Conservation (phyloP, 2,113 vertebrate genomes). For the Alethe castanea region DNA sequence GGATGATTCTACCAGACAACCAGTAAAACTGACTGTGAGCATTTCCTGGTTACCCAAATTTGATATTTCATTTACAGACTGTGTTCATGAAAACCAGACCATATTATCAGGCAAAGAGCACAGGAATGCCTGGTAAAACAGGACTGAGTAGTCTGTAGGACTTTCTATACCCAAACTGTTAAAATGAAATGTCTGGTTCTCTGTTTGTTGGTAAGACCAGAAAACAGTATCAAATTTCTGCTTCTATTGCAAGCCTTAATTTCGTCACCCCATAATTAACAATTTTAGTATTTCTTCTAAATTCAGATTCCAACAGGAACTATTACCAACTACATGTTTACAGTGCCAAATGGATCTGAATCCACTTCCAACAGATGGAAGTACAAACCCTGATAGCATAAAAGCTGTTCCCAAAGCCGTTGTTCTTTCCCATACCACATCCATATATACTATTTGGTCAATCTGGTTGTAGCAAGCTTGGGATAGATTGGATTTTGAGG, state of each 20-base stretch:
- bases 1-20: background rate
- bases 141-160: background rate
- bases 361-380: slow-evolving; percentile 43
- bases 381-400: background rate
- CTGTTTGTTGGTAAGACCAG: background rate
- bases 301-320: background rate
- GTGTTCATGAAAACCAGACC: background rate
- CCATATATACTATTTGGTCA: background rate
- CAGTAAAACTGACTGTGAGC: background rate
- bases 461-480: background rate
- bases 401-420: background rate
- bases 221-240: background rate
- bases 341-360: slow-evolving; percentile 14
- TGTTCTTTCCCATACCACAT: background rate
- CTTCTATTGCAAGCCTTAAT: background rate
- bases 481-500: background rate
- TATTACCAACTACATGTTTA: background rate
- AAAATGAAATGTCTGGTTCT: background rate
- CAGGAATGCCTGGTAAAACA: background rate
- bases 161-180: background rate
- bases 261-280: background rate
- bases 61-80: background rate
- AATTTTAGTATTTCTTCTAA: slow-evolving; percentile 9
- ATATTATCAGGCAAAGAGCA: background rate
- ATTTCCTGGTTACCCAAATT: background rate